Percentiles rank a stretch among this genome's conserved stretches.
phyloP scores from a whole-genome alignment of 2,113 vertebrate genomes.

The Chaetodon trifascialis region DNA sequence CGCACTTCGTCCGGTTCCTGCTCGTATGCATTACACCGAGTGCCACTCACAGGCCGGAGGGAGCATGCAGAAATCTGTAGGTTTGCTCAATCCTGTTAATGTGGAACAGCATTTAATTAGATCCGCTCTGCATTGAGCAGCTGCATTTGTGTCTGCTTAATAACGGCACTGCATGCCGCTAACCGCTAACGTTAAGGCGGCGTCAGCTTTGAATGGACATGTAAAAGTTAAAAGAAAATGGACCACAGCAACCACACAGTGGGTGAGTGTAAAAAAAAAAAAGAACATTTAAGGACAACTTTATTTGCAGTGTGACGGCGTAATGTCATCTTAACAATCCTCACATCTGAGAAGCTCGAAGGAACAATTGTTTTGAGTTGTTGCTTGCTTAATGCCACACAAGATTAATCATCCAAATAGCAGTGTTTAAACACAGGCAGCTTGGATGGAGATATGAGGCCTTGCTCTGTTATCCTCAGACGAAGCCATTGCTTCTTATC shows the following conservation, averaged over 20 bases:
- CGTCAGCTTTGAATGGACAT: slow-evolving; percentile 19
- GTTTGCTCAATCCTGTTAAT: slow-evolving; percentile 85
- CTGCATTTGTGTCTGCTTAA: slow-evolving; percentile 60
- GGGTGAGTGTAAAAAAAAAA: slow-evolving; percentile 2
- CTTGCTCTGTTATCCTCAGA: not conserved
- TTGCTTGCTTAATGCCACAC: not conserved
- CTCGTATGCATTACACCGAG: slow-evolving; percentile 78
- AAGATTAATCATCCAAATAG: not conserved
- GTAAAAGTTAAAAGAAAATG: slow-evolving; percentile 12
- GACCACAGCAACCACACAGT: slow-evolving; percentile 1
- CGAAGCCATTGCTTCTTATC: not conserved
- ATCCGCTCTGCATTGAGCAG: slow-evolving; percentile 73
- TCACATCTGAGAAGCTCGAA: not conserved
- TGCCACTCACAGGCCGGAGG: slow-evolving; percentile 80
- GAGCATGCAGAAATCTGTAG: slow-evolving; percentile 69
- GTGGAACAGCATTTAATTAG: slow-evolving; percentile 87
- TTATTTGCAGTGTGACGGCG: not conserved
- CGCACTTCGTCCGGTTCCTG: slow-evolving; percentile 72
- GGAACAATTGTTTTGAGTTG: not conserved
- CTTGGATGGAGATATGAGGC: not conserved
- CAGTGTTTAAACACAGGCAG: not conserved
- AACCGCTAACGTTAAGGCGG: slow-evolving; percentile 36
- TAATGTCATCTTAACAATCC: not conserved
- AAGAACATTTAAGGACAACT: slow-evolving; percentile 14
- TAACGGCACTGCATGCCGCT: slow-evolving; percentile 47